Conservation (phyloP, 2,113 vertebrate genomes). For the Centropristis striata region DNA sequence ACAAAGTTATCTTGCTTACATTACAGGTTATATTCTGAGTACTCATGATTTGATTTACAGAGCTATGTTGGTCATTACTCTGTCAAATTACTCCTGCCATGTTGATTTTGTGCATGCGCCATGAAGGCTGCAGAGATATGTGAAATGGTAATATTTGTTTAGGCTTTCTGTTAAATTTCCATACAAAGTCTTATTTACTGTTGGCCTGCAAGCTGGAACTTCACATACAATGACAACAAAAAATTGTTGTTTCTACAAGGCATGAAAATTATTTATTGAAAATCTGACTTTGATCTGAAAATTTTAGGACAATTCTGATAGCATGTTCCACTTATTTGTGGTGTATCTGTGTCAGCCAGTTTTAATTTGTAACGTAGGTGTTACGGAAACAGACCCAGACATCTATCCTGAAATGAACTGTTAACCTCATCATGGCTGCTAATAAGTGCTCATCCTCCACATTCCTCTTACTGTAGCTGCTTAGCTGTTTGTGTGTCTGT, state of each 20-base stretch:
- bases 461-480: conserved; percentile 28
- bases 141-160: not conserved
- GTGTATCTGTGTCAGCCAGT: no score
- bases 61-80: not conserved
- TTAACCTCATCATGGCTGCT: conserved; percentile 23
- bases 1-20: not conserved
- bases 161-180: not conserved
- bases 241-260: not conserved
- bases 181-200: not conserved
- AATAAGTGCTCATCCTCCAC: conserved; percentile 42
- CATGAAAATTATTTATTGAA: not conserved
- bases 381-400: conserved; percentile 1
- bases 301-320: not conserved
- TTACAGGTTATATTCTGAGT: not conserved
- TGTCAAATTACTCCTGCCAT: not conserved
- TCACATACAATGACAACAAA: not conserved
- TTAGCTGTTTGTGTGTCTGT: not conserved
- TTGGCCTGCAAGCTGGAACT: not conserved
- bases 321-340: not conserved
- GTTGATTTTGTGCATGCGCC: not conserved
- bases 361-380: not conserved
- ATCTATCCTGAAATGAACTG: conserved; percentile 41
- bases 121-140: not conserved
- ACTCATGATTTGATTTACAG: not conserved
- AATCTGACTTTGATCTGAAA: not conserved